Conservation (phyloP, 2,888 invertebrate species). For the Melanostoma mellinum region DNA sequence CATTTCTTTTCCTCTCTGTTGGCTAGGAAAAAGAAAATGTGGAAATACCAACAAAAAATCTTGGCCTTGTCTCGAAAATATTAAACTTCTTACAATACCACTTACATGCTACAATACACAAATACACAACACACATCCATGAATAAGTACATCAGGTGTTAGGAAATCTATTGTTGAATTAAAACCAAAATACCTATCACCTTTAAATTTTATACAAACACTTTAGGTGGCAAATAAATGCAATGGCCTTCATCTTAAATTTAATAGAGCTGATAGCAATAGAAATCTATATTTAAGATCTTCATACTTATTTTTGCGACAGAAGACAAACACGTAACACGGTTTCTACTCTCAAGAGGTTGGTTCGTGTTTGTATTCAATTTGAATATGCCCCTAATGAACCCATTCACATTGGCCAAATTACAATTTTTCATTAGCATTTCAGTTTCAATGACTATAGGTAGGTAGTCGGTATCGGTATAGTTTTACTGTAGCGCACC, state of each 20-base stretch:
- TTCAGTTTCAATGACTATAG: neutral
- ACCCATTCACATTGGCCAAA: slow-evolving; percentile 51
- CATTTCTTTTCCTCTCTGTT: too few relatives aligned
- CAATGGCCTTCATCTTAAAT: slow-evolving; percentile 45
- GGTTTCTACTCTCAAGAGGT: neutral
- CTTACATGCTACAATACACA: too few relatives aligned
- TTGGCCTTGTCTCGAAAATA: too few relatives aligned
- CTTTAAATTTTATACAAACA: too few relatives aligned
- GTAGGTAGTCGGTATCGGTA: neutral
- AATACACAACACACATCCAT: too few relatives aligned
- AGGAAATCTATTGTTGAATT: too few relatives aligned
- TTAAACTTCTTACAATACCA: too few relatives aligned
- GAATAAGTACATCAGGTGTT: too few relatives aligned
- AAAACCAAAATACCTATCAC: too few relatives aligned
- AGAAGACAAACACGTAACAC: neutral
- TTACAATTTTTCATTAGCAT: neutral
- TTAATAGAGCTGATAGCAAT: slow-evolving; percentile 13
- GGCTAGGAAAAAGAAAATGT: too few relatives aligned
- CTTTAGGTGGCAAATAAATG: neutral
- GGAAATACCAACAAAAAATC: too few relatives aligned
- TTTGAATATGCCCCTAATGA: slow-evolving; percentile 43
- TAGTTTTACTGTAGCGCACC: neutral
- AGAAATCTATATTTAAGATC: slow-evolving; percentile 50
- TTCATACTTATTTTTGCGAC: neutral
- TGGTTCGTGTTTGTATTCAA: neutral